A percentile compares a stretch with the other conserved stretches of the same genome.
Evolutionary conservation across 1,140 invertebrate species (phyloP).

Genomic region (Drosophila busckii): DNA sequence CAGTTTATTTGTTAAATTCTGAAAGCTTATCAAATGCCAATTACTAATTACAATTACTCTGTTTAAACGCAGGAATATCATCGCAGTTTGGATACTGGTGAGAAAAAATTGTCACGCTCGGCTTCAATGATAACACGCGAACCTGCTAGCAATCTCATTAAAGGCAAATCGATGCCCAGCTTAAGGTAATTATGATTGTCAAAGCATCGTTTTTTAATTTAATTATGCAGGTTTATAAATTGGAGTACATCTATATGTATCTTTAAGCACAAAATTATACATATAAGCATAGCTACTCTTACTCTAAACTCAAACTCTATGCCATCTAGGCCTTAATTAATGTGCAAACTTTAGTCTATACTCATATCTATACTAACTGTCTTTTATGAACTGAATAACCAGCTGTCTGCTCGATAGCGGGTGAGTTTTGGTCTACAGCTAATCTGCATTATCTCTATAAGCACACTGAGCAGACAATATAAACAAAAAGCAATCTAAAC

Average conservation of each 20-base stretch:
- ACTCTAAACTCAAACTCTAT: conserved; percentile 5
- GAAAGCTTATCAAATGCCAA: background rate
- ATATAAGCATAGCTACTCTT: conserved; percentile 7
- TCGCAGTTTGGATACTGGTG: conserved; percentile 88
- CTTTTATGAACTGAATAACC: conserved; percentile 56
- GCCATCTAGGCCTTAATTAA: conserved; percentile 31
- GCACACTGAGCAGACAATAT: conserved; percentile 6
- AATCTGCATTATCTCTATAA: conserved; percentile 16
- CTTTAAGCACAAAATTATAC: conserved; percentile 30
- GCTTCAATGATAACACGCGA: conserved; percentile 82
- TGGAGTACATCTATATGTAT: too few species aligned
- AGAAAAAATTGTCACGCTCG: conserved; percentile 84
- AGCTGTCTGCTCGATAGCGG: conserved; percentile 79
- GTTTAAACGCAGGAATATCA: conserved; percentile 87
- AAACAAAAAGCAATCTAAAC: conserved; percentile 7
- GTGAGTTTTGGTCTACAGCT: conserved; percentile 66
- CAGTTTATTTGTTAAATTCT: conserved; percentile 24
- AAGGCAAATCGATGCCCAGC: conserved; percentile 97
- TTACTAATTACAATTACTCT: conserved; percentile 7
- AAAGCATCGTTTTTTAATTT: background rate
- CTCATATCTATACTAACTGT: conserved; percentile 28
- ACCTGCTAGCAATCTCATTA: conserved; percentile 86
- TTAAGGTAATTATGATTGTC: conserved; percentile 85
- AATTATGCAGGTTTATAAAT: too few species aligned
- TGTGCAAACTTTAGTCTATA: too few species aligned